Conservation (phyloP, 2,113 vertebrate species). For the Pedetes capensis region DNA sequence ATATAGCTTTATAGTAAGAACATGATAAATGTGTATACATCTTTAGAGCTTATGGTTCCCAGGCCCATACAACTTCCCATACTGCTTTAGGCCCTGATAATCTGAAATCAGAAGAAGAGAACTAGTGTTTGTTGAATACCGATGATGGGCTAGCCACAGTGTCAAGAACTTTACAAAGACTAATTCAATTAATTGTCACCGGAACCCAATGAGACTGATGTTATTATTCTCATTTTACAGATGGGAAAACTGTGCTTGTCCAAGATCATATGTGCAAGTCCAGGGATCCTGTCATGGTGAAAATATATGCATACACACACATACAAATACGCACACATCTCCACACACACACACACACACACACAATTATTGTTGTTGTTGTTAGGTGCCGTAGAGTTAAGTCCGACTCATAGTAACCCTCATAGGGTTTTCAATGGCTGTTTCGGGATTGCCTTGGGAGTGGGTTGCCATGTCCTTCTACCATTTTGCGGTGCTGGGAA, state of each 20-base stretch:
- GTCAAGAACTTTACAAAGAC: background rate
- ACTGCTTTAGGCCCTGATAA: background rate
- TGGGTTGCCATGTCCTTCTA: too few species aligned
- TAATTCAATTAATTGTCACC: background rate
- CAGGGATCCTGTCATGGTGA: background rate
- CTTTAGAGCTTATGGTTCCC: background rate
- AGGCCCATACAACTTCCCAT: background rate
- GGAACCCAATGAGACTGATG: background rate
- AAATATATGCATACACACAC: background rate
- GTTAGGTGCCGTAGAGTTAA: too few species aligned
- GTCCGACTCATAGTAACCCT: too few species aligned
- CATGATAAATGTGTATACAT: background rate
- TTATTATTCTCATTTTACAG: background rate
- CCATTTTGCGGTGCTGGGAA: too few species aligned
- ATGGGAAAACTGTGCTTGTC: background rate
- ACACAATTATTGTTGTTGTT: background rate
- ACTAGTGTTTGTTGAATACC: background rate
- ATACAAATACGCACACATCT: background rate
- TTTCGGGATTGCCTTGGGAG: too few species aligned
- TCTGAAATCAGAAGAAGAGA: background rate
- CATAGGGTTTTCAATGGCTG: too few species aligned
- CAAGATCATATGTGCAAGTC: background rate
- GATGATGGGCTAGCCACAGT: background rate
- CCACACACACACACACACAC: background rate
- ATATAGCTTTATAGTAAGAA: slow-evolving; percentile 22